Base-by-base conservation (phyloP, 2,113 vertebrate genomes). In the Coptodon rendalli region DNA sequence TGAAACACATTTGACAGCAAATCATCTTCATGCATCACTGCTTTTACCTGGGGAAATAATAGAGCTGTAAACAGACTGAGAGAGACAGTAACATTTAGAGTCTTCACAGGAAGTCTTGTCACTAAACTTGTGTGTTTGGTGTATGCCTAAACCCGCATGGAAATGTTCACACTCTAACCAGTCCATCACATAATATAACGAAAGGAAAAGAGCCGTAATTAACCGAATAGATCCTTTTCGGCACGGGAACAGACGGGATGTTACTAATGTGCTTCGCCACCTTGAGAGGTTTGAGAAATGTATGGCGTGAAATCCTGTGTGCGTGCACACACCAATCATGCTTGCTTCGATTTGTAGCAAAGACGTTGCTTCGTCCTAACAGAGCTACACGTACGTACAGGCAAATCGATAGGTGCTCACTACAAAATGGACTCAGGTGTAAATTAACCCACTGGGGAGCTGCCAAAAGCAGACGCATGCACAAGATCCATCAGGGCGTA, bases 401-500 rank as follows among this genome's bases (percentile, higher is more conserved):
- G 91, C 89, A 86, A 89, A 95, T 94, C 94, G 85, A 95, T 94
- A 89, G 48, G 73, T 53, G 63, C 80, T 86, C 89, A 84, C 88
- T 54, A 27, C 88, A 88, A 93, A 93, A 90, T 38, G 83, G 92
- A 91, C 87, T 84, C 57, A 38, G 84, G 87, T 9, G 80, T 92
- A 92, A 93, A 95, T 92, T 86, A 88, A 91, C 66, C 89, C 92
- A 87, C 88, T 59, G 24, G 90, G 91, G 89, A 93, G 91, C 87
- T 78, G 71, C 71, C 71, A 78, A 50, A 78, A 78, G 71, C 68
- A 89, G 54, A 50, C 29, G 7, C 83, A 29, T 5, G 56, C 34
- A 79, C 24, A 43, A 48, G 50, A 81, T 43, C 7, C 73, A 86
- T 73, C 29, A n/a, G 54, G 56, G 45, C 53, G 63, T 80, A 29